phyloP scores from a whole-genome alignment of 2,797 vertebrate species.

The Lacerta viridis region DNA sequence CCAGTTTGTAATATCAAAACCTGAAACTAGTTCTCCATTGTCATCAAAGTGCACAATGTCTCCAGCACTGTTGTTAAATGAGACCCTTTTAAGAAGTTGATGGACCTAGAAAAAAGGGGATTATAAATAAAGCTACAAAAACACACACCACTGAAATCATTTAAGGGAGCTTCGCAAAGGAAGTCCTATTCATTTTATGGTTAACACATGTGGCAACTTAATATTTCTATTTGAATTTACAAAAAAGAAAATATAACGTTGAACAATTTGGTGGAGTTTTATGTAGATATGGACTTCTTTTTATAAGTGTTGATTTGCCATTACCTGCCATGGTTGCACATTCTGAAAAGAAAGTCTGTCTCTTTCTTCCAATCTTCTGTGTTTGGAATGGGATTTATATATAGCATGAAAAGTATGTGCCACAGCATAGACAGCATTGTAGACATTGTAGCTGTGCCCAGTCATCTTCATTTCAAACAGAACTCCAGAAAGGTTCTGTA shows the following conservation, averaged over 20 bases:
- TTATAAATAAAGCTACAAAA: neutral
- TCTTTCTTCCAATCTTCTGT: neutral
- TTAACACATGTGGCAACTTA: neutral
- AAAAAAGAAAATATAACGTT: neutral
- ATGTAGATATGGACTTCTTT: neutral
- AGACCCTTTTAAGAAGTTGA: neutral
- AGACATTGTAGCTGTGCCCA: neutral
- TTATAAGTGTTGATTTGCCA: neutral
- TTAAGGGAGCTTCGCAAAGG: neutral
- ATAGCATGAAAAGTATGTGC: neutral
- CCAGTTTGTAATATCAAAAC: constrained; percentile 4
- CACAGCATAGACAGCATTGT: neutral
- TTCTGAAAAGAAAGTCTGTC: neutral
- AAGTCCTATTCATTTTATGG: neutral
- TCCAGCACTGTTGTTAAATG: neutral
- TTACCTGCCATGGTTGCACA: neutral
- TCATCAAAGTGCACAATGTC: neutral
- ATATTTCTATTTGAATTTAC: neutral
- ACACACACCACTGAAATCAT: neutral
- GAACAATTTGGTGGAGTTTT: neutral
- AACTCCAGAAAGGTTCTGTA: neutral
- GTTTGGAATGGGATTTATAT: neutral
- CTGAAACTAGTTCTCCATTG: neutral
- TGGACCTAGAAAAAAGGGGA: neutral
- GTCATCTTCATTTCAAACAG: neutral